These are phyloP conservation scores for Bovichtus variegatus DNA, from an alignment of 2,797 vertebrate species.

Conservation along the genomic window DNA sequence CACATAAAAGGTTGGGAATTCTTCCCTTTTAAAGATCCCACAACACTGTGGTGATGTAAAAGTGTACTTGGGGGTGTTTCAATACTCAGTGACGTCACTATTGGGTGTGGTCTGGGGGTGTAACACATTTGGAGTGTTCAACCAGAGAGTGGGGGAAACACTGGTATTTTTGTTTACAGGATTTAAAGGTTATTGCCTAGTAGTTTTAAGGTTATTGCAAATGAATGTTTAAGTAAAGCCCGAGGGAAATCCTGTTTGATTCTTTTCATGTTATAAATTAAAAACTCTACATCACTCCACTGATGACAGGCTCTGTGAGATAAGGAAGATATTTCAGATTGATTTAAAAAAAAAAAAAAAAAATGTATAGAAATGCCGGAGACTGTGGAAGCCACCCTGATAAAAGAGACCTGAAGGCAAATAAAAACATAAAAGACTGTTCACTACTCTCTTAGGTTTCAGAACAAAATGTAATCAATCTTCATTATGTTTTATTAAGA, in stretches of 20 bases:
- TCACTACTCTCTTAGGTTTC: constrained; percentile 53
- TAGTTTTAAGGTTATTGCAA: constrained; percentile 3
- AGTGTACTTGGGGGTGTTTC: background rate
- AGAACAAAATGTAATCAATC: constrained; percentile 50
- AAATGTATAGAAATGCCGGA: constrained; percentile 38
- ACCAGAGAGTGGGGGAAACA: too few species aligned
- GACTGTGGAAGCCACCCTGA: constrained; percentile 50
- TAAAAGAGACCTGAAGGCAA: constrained; percentile 47
- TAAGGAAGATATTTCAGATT: constrained; percentile 37
- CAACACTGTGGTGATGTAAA: background rate
- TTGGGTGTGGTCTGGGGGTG: background rate
- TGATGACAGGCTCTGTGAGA: constrained; percentile 44
- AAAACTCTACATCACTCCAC: constrained; percentile 28
- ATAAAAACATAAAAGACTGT: constrained; percentile 6
- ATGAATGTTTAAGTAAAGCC: constrained; percentile 22
- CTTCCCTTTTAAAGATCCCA: background rate
- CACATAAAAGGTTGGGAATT: too few species aligned
- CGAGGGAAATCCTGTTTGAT: constrained; percentile 34
- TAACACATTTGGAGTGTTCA: background rate
- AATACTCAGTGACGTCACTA: constrained; percentile 3
- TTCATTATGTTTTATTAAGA: constrained; percentile 40
- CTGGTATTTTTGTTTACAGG: too few species aligned
- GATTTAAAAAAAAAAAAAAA: constrained; percentile 38
- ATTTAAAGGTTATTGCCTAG: background rate
- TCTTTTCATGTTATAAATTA: constrained; percentile 39